A percentile compares a stretch with the other conserved stretches of the same genome.
Conservation (phyloP, 2,113 vertebrate genomes). For the Leuciscus idus region DNA sequence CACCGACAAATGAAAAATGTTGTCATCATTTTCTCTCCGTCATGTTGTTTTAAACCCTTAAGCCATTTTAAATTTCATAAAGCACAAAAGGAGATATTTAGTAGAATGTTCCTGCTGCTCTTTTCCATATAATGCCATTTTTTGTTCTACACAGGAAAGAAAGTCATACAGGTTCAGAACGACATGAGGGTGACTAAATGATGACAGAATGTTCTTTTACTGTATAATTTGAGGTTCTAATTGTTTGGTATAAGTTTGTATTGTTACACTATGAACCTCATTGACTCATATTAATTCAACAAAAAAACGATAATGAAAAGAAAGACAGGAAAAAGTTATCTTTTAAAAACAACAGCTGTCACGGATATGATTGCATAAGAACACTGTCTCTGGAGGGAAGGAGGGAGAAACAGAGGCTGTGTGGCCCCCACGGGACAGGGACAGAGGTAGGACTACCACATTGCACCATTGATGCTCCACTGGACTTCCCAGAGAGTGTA, state of each 20-base stretch:
- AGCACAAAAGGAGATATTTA: neutral
- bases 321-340: neutral
- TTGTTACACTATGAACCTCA: neutral
- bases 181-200: neutral
- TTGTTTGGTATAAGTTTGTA: neutral
- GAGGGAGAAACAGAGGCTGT: neutral
- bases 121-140: neutral
- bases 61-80: neutral
- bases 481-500: neutral
- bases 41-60: neutral
- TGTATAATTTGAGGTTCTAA: neutral
- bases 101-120: neutral
- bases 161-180: neutral
- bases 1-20: neutral
- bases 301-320: neutral
- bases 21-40: neutral
- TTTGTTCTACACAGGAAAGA: neutral
- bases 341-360: conserved; percentile 54
- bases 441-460: conserved; percentile 13
- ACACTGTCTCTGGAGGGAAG: conserved; percentile 52
- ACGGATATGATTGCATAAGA: conserved; percentile 46
- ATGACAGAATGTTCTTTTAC: neutral
- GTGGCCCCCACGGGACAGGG: conserved; percentile 44
- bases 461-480: neutral
- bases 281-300: neutral